Evolutionary conservation across 2,888 invertebrate species (phyloP).

Genomic region (Polydrusus tereticollis): DNA sequence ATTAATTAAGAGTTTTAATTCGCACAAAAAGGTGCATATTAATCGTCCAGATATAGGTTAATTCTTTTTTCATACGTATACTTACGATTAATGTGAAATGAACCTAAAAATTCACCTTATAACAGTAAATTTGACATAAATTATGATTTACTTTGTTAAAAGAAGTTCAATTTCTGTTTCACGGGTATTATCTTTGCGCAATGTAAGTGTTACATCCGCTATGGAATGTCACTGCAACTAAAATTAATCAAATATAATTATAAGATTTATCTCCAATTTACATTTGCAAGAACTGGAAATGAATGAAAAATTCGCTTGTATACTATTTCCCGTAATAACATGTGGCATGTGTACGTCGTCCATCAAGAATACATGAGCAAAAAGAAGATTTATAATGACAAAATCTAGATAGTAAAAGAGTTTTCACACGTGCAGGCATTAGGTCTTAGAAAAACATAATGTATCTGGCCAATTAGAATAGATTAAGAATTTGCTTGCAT

Average conservation of each 20-base stretch:
- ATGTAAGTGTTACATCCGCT: no score
- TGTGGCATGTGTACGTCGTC: conserved; percentile 34
- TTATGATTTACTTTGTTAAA: no score
- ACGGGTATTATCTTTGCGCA: no score
- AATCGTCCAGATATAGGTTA: no score
- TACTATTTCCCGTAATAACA: conserved; percentile 41
- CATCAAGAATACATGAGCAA: conserved; percentile 18
- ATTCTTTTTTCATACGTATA: no score
- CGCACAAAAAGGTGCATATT: no score
- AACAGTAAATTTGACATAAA: no score
- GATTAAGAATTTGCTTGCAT: neutral
- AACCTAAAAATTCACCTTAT: no score
- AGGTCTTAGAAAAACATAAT: neutral
- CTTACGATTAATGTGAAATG: no score
- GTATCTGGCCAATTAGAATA: conserved; percentile 5
- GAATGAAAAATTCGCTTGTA: conserved; percentile 30
- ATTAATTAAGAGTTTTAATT: no score
- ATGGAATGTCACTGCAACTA: neutral
- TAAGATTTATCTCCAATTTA: conserved; percentile 33
- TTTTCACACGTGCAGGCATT: conserved; percentile 34
- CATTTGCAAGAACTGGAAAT: conserved; percentile 14
- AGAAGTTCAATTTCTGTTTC: no score
- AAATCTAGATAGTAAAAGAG: conserved; percentile 22
- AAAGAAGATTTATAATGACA: conserved; percentile 35
- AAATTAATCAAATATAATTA: conserved; percentile 22